These are phyloP conservation scores for Hipparchia sbordonii DNA, from an alignment of 2,888 invertebrate species.

Conservation along the genomic window DNA sequence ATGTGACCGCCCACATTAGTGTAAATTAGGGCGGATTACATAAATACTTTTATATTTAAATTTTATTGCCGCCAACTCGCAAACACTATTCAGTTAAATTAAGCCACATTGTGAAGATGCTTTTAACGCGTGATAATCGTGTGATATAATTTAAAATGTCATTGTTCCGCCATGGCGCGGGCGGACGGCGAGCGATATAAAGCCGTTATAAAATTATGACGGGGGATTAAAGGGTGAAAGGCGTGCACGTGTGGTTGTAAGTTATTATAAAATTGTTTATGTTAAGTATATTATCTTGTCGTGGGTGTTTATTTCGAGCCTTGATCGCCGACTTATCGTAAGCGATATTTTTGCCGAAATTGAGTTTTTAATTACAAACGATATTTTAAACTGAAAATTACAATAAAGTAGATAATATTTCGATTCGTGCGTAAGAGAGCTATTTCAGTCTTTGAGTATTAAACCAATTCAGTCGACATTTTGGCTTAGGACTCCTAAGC, in stretches of 20 bases:
- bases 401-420: too few relatives aligned
- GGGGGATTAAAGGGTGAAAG: constrained; percentile 70
- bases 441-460: too few relatives aligned
- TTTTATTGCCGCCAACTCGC: constrained; percentile 57
- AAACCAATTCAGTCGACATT: too few relatives aligned
- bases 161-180: constrained; percentile 55
- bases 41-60: constrained; percentile 49
- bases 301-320: not conserved
- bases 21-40: constrained; percentile 62
- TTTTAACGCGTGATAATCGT: constrained; percentile 50
- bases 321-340: too few relatives aligned
- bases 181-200: not conserved
- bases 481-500: too few relatives aligned
- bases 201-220: constrained; percentile 61
- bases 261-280: constrained; percentile 46
- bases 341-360: too few relatives aligned
- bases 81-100: constrained; percentile 59
- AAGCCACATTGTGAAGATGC: constrained; percentile 59
- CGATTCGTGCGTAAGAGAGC: too few relatives aligned
- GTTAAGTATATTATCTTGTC: constrained; percentile 16
- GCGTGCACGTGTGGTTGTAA: constrained; percentile 61
- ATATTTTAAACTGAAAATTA: too few relatives aligned
- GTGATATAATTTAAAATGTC: constrained; percentile 75
- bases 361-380: too few relatives aligned
- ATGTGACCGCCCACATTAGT: constrained; percentile 58